phyloP scores from a whole-genome alignment of 2,113 vertebrate genomes.

The Emberiza fucata region DNA sequence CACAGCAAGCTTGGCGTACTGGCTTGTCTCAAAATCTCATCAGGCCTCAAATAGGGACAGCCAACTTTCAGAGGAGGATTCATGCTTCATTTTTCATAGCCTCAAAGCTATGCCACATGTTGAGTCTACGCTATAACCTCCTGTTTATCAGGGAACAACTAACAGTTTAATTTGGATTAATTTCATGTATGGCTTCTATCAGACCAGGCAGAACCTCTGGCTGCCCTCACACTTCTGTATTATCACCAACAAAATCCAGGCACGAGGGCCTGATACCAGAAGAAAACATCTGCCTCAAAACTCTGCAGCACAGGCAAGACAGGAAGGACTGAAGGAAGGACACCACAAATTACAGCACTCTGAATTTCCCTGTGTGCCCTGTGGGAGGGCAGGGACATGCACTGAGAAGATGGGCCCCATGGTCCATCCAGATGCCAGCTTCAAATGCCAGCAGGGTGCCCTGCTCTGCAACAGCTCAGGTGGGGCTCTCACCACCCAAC shows the following conservation, averaged over 20 bases:
- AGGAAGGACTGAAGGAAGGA: background rate
- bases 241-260: background rate
- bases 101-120: background rate
- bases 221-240: background rate
- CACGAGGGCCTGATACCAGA: background rate
- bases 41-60: background rate
- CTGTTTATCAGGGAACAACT: background rate
- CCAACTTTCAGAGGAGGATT: background rate
- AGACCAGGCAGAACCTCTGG: background rate
- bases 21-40: background rate
- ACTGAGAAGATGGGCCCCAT: background rate
- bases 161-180: background rate
- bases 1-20: accelerated
- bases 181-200: background rate
- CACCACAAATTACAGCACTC: background rate
- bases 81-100: background rate
- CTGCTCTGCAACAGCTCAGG: background rate
- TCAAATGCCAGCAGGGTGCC: background rate
- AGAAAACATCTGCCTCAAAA: background rate
- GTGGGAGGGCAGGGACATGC: accelerated
- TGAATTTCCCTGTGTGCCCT: background rate
- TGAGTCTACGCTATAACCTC: background rate
- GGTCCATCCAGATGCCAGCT: background rate
- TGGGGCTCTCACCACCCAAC: background rate
- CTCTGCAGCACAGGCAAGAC: background rate